Percentiles rank a stretch among this genome's conserved stretches.
phyloP scores from a whole-genome alignment of 2,113 vertebrate species.

The Pavo muticus region DNA sequence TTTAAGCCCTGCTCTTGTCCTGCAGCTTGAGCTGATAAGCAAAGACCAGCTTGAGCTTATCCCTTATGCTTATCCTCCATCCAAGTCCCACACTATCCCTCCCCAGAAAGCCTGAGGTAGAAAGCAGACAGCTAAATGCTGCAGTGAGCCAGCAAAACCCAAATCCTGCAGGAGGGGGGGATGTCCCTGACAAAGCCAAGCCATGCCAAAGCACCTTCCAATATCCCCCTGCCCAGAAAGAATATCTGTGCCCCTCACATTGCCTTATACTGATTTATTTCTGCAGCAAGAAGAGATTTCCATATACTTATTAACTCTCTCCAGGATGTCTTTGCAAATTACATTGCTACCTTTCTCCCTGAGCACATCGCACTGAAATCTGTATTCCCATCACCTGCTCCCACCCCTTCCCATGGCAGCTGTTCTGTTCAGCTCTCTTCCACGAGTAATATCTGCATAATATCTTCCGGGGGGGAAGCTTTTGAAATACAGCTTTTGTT shows the following conservation, averaged over 20 bases:
- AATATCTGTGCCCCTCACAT: not conserved
- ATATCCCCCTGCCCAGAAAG: not conserved
- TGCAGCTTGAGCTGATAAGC: not conserved
- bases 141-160: conserved; percentile 38
- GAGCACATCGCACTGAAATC: conserved; percentile 41
- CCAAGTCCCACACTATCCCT: not conserved
- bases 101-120: not conserved
- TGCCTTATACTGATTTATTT: conserved; percentile 1
- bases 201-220: not conserved
- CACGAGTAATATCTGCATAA: not conserved
- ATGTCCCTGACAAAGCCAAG: conserved; percentile 8
- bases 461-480: not conserved
- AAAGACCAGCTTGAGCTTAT: not conserved
- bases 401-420: conserved; percentile 24
- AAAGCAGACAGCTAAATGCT: conserved; percentile 1
- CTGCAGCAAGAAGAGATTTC: conserved; percentile 18
- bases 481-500: conserved; percentile 60
- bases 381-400: conserved; percentile 47
- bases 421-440: conserved; percentile 30
- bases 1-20: not conserved
- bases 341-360: not conserved
- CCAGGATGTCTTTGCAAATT: conserved; percentile 12
- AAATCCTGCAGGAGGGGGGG: not conserved
- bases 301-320: not conserved
- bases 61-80: not conserved